Conservation (phyloP, 2,113 vertebrate species). For the Ciconia stormi region DNA sequence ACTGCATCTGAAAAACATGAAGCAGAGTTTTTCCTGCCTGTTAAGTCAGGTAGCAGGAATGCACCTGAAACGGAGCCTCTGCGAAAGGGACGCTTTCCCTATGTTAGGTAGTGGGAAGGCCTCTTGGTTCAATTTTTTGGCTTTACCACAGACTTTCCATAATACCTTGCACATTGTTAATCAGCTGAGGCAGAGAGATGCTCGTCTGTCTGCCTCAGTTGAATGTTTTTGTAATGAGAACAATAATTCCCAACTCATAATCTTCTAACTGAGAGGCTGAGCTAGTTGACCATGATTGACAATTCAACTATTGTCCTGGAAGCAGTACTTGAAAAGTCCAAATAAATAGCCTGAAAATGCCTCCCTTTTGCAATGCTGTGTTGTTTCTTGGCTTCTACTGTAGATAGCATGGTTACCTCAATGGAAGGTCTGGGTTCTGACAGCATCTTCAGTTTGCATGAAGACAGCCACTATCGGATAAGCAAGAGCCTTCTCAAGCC, state of each 20-base stretch:
- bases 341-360: background rate
- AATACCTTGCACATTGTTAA: accelerated
- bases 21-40: background rate
- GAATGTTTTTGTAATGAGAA: background rate
- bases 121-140: background rate
- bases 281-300: accelerated
- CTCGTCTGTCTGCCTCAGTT: background rate
- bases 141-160: background rate
- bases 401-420: conserved; percentile 91
- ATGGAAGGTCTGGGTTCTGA: conserved; percentile 91
- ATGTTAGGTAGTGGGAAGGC: background rate
- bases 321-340: background rate
- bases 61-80: background rate
- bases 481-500: conserved; percentile 95
- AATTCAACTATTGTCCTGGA: background rate
- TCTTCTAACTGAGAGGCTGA: background rate
- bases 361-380: background rate
- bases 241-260: background rate
- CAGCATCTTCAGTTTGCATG: conserved; percentile 89
- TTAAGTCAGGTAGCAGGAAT: background rate
- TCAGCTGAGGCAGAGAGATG: background rate
- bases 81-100: accelerated
- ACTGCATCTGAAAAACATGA: background rate
- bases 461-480: conserved; percentile 95
- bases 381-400: conserved; percentile 41